phyloP scores from a whole-genome alignment of 2,888 invertebrate species.

The Xestoiulus laeticollis region DNA sequence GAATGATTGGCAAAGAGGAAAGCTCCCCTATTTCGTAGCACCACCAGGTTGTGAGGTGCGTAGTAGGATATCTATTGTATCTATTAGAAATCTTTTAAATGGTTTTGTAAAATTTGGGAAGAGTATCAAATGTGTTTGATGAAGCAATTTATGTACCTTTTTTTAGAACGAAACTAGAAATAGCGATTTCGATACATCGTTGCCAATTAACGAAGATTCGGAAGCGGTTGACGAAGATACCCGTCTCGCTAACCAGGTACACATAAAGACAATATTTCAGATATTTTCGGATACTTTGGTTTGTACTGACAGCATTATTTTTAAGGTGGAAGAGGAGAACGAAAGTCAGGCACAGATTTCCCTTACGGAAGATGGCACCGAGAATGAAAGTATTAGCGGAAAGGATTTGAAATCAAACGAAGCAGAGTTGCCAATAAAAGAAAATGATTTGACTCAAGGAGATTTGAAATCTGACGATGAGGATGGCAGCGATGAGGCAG shows the following conservation, averaged over 20 bases:
- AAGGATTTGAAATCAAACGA: not conserved
- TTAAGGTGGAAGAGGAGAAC: not conserved
- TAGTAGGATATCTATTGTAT: not conserved
- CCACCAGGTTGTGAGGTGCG: slow-evolving; percentile 79
- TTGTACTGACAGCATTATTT: not conserved
- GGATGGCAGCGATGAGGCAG: not conserved
- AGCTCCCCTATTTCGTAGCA: slow-evolving; percentile 90
- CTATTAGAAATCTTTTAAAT: too few species aligned
- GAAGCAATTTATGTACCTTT: too few species aligned
- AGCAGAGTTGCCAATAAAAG: not conserved
- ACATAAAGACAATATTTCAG: not conserved
- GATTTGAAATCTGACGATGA: not conserved
- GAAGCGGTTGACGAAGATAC: slow-evolving; percentile 30
- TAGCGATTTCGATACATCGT: not conserved
- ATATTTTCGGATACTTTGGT: too few species aligned
- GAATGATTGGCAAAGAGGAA: slow-evolving; percentile 99
- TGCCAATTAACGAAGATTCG: slow-evolving; percentile 20
- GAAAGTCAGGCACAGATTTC: not conserved
- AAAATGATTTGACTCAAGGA: not conserved
- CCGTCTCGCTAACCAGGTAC: not conserved
- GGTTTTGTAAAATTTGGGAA: not conserved
- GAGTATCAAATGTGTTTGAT: not conserved
- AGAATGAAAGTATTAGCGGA: not conserved
- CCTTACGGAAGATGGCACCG: not conserved
- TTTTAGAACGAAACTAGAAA: not conserved